Conservation (phyloP, 2,888 invertebrate species). For the Coenonympha arcania region DNA sequence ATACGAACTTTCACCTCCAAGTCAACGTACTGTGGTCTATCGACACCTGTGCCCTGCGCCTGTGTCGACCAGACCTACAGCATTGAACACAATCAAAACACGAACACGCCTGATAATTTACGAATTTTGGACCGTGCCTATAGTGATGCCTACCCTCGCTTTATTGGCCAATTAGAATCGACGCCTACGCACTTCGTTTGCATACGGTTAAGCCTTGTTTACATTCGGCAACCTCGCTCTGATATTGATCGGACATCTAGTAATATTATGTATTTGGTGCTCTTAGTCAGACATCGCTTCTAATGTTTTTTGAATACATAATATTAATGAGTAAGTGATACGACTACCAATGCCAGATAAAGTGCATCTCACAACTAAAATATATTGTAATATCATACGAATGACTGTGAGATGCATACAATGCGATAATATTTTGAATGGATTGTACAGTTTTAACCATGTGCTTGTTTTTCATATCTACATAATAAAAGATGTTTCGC, state of each 20-base stretch:
- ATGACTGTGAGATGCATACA: too few relatives aligned
- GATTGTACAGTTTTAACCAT: too few relatives aligned
- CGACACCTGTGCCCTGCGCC: constrained; percentile 14
- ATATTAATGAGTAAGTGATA: too few relatives aligned
- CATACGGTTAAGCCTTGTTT: constrained; percentile 30
- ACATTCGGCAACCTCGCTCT: neutral
- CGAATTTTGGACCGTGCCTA: constrained; percentile 24
- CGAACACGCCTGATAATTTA: constrained; percentile 24
- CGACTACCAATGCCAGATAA: too few relatives aligned
- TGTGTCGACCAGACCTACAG: constrained; percentile 25
- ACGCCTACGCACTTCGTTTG: constrained; percentile 47
- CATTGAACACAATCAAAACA: constrained; percentile 17
- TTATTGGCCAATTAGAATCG: constrained; percentile 48
- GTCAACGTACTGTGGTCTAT: constrained; percentile 3
- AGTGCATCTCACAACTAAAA: too few relatives aligned
- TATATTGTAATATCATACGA: too few relatives aligned
- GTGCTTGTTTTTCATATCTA: too few relatives aligned
- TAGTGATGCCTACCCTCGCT: constrained; percentile 37
- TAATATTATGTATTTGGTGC: too few relatives aligned
- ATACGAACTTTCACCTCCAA: constrained; percentile 6
- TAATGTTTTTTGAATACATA: too few relatives aligned
- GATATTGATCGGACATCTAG: neutral
- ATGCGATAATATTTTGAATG: too few relatives aligned
- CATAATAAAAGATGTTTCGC: too few relatives aligned
- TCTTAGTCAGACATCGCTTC: too few relatives aligned